phyloP scores from a whole-genome alignment of 2,113 vertebrate genomes.

The Pterocles burchelli region DNA sequence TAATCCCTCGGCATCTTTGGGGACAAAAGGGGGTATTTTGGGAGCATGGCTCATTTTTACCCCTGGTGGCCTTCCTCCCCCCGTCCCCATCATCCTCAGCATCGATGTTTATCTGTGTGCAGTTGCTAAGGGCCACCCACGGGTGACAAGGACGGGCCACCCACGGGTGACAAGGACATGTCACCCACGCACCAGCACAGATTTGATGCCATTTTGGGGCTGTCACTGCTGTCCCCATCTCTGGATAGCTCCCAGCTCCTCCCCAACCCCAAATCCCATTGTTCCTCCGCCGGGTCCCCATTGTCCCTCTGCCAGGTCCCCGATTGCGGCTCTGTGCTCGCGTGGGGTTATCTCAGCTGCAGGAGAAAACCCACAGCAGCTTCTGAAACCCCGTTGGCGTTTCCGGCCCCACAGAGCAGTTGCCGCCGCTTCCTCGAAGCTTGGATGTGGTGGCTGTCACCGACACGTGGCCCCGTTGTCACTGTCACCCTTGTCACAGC shows the following conservation, averaged over 20 bases:
- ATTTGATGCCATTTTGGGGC: rapidly evolving
- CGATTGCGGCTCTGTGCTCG: rapidly evolving
- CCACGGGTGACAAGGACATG: background rate
- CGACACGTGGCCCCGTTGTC: background rate
- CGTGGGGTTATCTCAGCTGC: background rate
- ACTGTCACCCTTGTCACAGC: background rate
- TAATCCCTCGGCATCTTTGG: rapidly evolving
- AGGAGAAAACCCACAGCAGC: background rate
- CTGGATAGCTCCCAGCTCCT: background rate
- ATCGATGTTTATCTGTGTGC: background rate
- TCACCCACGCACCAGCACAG: rapidly evolving
- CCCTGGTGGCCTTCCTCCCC: background rate
- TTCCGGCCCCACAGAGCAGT: background rate
- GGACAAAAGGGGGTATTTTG: background rate
- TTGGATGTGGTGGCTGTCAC: slow-evolving; percentile 22
- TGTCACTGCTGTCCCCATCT: background rate
- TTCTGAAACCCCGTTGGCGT: background rate
- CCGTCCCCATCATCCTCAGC: rapidly evolving
- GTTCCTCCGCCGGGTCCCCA: rapidly evolving
- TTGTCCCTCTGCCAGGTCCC: rapidly evolving
- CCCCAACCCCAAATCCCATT: background rate
- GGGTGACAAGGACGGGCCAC: background rate
- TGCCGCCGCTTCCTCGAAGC: rapidly evolving
- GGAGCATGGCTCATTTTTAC: rapidly evolving
- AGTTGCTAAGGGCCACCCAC: background rate